Percentiles rank a stretch among this genome's conserved stretches.
phyloP scores from a whole-genome alignment of 2,113 vertebrate genomes.

The western clawed frog (Xenopus tropicalis) region DNA sequence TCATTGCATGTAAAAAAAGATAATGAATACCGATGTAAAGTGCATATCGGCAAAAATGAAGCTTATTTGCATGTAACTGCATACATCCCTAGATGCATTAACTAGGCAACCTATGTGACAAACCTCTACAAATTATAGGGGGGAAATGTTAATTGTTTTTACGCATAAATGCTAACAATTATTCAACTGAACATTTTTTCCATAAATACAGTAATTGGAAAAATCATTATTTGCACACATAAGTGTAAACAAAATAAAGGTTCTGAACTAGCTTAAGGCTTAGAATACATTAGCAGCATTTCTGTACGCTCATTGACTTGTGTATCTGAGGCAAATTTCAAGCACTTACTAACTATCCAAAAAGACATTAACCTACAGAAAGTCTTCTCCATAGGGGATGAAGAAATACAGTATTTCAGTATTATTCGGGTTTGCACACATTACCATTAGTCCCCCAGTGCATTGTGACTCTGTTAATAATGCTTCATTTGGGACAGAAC shows the following conservation, averaged over 20 bases:
- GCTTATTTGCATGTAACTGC: not conserved
- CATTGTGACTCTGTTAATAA: no score
- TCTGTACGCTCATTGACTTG: no score
- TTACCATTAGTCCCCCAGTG: no score
- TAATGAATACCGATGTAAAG: not conserved
- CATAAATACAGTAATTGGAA: conserved; percentile 1
- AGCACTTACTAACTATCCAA: no score
- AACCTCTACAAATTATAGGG: not conserved
- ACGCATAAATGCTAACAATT: not conserved
- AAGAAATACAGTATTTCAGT: no score
- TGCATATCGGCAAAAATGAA: not conserved
- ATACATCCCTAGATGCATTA: not conserved
- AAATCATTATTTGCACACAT: not conserved
- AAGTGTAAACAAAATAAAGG: not conserved
- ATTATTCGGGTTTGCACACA: no score
- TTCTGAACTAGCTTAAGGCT: not conserved
- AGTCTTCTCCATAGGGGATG: no score
- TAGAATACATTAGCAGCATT: no score
- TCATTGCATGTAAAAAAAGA: not conserved
- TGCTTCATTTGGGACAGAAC: no score
- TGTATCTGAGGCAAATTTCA: no score
- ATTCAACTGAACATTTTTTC: not conserved
- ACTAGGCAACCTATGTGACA: not conserved
- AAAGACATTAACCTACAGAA: no score
- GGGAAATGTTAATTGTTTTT: not conserved